Evolutionary conservation across 2,888 invertebrate genomes (phyloP).

Genomic region (Drosophila leonis): DNA sequence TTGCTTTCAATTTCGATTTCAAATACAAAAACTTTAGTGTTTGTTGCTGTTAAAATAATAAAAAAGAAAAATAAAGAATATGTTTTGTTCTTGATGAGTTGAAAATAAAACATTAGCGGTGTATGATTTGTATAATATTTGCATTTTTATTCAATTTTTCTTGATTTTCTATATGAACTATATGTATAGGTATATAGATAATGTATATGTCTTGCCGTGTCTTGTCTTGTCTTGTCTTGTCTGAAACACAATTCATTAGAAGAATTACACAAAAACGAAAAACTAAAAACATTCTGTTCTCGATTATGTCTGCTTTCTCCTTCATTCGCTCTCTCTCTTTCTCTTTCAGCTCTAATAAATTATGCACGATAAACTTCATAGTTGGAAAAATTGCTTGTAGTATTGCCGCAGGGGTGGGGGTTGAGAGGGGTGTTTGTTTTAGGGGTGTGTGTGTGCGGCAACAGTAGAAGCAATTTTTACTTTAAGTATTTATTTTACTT

Average conservation of each 20-base stretch:
- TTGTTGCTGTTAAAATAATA: conserved; percentile 38
- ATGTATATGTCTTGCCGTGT: conserved; percentile 41
- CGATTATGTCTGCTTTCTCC: background rate
- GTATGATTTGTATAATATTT: conserved; percentile 53
- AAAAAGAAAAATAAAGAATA: conserved; percentile 5
- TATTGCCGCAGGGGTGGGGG: conserved; percentile 30
- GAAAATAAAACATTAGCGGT: conserved; percentile 55
- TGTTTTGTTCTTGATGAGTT: conserved; percentile 13
- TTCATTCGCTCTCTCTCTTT: background rate
- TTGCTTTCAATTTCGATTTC: conserved; percentile 35
- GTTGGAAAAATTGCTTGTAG: conserved; percentile 42
- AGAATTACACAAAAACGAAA: conserved; percentile 33
- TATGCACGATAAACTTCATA: conserved; percentile 75
- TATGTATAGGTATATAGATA: conserved; percentile 50
- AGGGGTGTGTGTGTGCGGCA: conserved; percentile 36
- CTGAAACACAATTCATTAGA: conserved; percentile 64
- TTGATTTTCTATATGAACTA: conserved; percentile 54
- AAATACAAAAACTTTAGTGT: conserved; percentile 12
- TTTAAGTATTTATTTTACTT: background rate
- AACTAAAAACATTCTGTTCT: conserved; percentile 26
- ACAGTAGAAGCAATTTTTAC: conserved; percentile 56
- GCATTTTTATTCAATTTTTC: conserved; percentile 69
- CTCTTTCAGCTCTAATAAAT: conserved; percentile 49
- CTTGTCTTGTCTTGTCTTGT: conserved; percentile 36
- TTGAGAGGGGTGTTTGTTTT: conserved; percentile 20